Base-by-base conservation (phyloP, 1,140 invertebrate species). In the Lerema accius region DNA sequence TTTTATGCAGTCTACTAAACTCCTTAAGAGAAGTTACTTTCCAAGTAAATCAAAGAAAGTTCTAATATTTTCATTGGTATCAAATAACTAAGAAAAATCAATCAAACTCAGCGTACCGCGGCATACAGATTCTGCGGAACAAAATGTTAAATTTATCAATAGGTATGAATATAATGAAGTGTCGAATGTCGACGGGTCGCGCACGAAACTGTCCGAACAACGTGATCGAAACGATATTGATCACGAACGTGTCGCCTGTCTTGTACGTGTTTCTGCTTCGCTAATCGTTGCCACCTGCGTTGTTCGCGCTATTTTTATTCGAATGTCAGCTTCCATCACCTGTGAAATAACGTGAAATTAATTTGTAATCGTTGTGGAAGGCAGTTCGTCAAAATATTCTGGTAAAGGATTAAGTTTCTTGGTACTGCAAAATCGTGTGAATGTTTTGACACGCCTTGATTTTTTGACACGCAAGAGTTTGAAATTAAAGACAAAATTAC, bases 181-280 rank as follows among this genome's bases (percentile, higher is more conserved):
- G 19, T 23, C 19, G 19, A 23, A 23, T 23, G 19, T 23, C 19
- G 19, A 5, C 19, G 19, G 19, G 19, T 23, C 19, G 19, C 5
- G 19, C 19, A 23, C 19, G 19, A 23, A 23, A 23, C 19, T 23
- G 19, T 23, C 19, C 51, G 51, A 55, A 35, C 16, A 11, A 37
- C 51, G 51, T 43, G 42, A 23, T 55, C 39, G 16, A 45, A 58
- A 45, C 43, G 53, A 58, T 58, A 45, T 45, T 13, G 53, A 58
- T 58, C 53, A 58, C 55, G 55, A 59, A 59, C 55, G 55, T 43
- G 55, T 59, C 42, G 55, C 28, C 17, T 45, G 55, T 59, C 56
- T 17, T 59, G 56, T 59, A 59, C 56, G 56, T 59, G 56, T 59
- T 59, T 59, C 43, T 59, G 43, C 56, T 48, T 48, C 42, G 37